Percentiles rank a stretch among this genome's conserved stretches.
These are phyloP conservation scores for Araneus ventricosus DNA, from an alignment of 1,140 invertebrate genomes.

Conservation along the genomic window DNA sequence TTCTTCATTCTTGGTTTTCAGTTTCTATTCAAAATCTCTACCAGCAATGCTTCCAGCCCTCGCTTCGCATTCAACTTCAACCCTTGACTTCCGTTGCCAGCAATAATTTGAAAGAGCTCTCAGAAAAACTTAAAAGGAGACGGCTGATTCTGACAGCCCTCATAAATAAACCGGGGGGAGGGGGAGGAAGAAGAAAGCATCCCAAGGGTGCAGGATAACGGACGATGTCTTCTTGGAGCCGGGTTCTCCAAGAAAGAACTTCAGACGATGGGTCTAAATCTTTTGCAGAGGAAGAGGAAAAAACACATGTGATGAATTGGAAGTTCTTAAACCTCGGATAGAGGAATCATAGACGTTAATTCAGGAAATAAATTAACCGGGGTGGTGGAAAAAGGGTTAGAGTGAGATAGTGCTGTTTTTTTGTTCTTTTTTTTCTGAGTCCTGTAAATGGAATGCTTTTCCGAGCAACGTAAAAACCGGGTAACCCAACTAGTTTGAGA, in stretches of 20 bases:
- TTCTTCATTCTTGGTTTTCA: neutral
- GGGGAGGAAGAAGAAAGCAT: neutral
- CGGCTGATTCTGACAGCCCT: neutral
- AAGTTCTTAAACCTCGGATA: conserved; percentile 19
- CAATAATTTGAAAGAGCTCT: neutral
- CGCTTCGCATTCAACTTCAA: neutral
- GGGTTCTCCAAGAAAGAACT: neutral
- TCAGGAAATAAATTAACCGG: neutral
- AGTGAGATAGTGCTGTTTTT: neutral
- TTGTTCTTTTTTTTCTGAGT: neutral
- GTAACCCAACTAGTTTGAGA: neutral
- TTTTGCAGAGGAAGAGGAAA: neutral
- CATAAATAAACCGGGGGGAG: conserved; percentile 36
- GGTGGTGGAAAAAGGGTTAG: neutral
- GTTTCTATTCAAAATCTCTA: neutral
- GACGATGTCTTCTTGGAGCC: conserved; percentile 7
- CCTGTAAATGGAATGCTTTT: conserved; percentile 24
- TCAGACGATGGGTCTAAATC: neutral
- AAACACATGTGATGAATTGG: conserved; percentile 22
- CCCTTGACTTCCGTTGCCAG: conserved; percentile 22
- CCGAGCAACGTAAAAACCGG: neutral
- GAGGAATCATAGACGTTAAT: conserved; percentile 53
- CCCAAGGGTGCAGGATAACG: conserved; percentile 41
- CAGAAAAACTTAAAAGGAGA: conserved; percentile 3
- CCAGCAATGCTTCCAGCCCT: neutral